phyloP scores from a whole-genome alignment of 2,113 vertebrate genomes.

The Jacana jacana region DNA sequence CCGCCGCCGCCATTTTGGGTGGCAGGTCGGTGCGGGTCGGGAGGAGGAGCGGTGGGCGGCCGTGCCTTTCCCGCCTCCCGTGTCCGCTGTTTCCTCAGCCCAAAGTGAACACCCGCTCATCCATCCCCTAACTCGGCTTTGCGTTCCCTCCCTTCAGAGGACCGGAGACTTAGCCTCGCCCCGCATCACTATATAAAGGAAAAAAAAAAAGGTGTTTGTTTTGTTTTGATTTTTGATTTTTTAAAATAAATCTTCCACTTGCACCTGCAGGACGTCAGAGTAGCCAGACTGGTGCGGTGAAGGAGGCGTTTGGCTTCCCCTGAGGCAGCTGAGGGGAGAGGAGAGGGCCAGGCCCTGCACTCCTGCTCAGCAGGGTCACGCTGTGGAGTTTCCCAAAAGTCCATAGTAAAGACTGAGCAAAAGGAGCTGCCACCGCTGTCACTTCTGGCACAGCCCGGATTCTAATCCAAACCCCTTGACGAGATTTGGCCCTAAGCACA shows the following conservation, averaged over 20 bases:
- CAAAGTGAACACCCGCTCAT: accelerated
- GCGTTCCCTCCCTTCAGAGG: neutral
- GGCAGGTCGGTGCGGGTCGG: accelerated
- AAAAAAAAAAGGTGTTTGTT: neutral
- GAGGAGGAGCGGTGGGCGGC: neutral
- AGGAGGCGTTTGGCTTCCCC: neutral
- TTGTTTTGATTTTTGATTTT: too few relatives aligned
- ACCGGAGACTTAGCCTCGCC: too few relatives aligned
- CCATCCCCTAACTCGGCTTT: accelerated
- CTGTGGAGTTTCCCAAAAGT: neutral
- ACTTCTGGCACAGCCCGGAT: neutral
- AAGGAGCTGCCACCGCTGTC: neutral
- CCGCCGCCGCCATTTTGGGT: conserved; percentile 18
- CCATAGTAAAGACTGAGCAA: neutral
- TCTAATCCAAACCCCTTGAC: neutral
- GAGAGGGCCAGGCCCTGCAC: neutral
- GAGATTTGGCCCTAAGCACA: neutral
- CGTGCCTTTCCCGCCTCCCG: too few relatives aligned
- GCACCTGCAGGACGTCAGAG: neutral
- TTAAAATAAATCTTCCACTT: neutral
- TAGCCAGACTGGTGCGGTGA: neutral
- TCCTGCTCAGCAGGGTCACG: accelerated
- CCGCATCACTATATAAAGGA: neutral
- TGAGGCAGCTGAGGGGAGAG: neutral
- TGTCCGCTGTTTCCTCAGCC: too few relatives aligned